phyloP scores from a whole-genome alignment of 2,113 vertebrate genomes.

The Caranx melampygus region DNA sequence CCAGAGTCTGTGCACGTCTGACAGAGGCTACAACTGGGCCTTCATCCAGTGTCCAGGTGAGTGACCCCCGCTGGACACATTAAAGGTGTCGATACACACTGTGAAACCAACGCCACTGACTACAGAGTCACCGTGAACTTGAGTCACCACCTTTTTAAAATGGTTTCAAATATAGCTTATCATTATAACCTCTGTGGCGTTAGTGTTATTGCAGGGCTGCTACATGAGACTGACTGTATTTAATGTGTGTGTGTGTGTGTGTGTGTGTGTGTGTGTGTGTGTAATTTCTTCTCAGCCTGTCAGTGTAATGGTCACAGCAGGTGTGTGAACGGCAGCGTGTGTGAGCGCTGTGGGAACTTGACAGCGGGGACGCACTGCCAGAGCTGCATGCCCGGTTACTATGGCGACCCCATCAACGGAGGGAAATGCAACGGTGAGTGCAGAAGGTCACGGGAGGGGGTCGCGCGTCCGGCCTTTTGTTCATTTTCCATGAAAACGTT shows the following conservation, averaged over 20 bases:
- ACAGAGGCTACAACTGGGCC: slow-evolving; percentile 92
- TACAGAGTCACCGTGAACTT: too few relatives aligned
- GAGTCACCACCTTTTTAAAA: neutral
- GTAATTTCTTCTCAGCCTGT: slow-evolving; percentile 83
- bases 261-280: slow-evolving; percentile 18
- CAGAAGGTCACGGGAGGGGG: neutral
- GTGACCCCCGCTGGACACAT: slow-evolving; percentile 24
- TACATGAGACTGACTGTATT: neutral
- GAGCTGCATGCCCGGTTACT: slow-evolving; percentile 93
- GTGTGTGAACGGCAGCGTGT: slow-evolving; percentile 91
- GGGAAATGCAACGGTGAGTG: slow-evolving; percentile 92
- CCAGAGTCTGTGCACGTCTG: slow-evolving; percentile 88
- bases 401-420: slow-evolving; percentile 95
- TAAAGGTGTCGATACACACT: too few relatives aligned
- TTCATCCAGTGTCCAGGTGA: slow-evolving; percentile 96
- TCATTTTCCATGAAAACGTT: neutral
- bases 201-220: neutral
- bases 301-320: slow-evolving; percentile 98
- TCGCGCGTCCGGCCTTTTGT: neutral
- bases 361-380: slow-evolving; percentile 94
- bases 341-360: slow-evolving; percentile 93
- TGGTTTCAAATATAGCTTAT: too few relatives aligned
- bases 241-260: neutral
- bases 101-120: too few relatives aligned
- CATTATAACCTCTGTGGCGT: neutral